Evolutionary conservation across 2,888 invertebrate genomes (phyloP).

Genomic region (Dryobotodes eremita): DNA sequence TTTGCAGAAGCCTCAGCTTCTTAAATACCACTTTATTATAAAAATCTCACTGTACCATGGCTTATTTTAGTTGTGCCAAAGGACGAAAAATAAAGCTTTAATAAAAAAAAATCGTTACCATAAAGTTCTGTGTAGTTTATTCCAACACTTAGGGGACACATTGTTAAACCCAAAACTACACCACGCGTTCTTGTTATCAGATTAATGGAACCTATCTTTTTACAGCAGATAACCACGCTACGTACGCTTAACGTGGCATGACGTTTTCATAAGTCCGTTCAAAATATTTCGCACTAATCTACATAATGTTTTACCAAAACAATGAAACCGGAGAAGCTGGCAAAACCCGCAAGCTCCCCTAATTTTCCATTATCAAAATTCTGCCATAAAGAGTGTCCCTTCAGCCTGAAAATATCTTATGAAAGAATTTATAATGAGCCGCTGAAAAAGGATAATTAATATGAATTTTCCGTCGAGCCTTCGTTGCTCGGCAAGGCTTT

Average conservation of each 20-base stretch:
- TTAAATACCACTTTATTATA: background rate
- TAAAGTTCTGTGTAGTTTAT: background rate
- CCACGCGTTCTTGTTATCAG: background rate
- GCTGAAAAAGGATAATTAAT: slow-evolving; percentile 85
- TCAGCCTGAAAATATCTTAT: slow-evolving; percentile 81
- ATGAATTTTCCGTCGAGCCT: slow-evolving; percentile 83
- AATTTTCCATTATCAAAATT: slow-evolving; percentile 61
- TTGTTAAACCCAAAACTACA: slow-evolving; percentile 10
- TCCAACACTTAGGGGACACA: background rate
- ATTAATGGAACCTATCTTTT: slow-evolving; percentile 6
- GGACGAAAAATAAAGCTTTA: background rate
- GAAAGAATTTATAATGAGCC: slow-evolving; percentile 85
- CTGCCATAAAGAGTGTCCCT: slow-evolving; percentile 56
- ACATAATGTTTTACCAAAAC: slow-evolving; percentile 46
- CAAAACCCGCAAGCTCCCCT: slow-evolving; percentile 36
- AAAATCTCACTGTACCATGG: background rate
- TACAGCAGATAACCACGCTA: background rate
- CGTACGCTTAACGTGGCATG: background rate
- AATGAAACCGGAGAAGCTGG: slow-evolving; percentile 48
- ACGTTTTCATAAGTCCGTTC: slow-evolving; percentile 19
- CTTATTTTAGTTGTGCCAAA: background rate
- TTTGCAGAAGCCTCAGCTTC: background rate
- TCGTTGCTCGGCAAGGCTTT: slow-evolving; percentile 76
- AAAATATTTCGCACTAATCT: slow-evolving; percentile 46
- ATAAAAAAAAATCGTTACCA: background rate